Percentiles rank a stretch among this genome's conserved stretches.
Conservation (phyloP, 1,140 invertebrate species). For the Pseudoatta argentina region DNA sequence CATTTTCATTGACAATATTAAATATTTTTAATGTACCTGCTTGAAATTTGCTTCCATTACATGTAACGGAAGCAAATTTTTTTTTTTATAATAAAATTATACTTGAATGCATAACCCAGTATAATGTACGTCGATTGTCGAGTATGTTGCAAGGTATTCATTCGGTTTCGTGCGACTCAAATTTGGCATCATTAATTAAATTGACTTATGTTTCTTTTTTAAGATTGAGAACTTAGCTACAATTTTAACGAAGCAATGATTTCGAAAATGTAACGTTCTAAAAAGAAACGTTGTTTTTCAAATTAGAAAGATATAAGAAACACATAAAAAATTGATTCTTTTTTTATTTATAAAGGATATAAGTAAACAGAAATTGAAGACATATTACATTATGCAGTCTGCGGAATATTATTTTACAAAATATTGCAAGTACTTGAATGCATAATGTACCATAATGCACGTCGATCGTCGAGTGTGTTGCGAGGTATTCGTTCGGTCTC, state of each 20-base stretch:
- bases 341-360: background rate
- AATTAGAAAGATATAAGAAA: background rate
- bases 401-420: slow-evolving; percentile 4
- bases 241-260: background rate
- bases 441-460: slow-evolving; percentile 15
- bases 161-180: too few species aligned
- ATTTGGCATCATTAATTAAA: background rate
- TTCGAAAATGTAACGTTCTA: too few species aligned
- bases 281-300: background rate
- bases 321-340: background rate
- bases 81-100: too few species aligned
- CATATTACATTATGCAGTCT: background rate
- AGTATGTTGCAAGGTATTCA: slow-evolving; percentile 16
- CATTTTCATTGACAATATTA: too few species aligned
- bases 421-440: background rate
- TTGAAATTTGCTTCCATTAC: too few species aligned
- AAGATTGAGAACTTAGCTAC: background rate
- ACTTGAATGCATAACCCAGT: background rate
- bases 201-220: background rate
- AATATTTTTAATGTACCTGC: too few species aligned
- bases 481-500: slow-evolving; percentile 43
- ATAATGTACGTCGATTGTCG: background rate
- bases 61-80: too few species aligned
- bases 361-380: background rate
- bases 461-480: background rate